Conservation (phyloP, 2,797 vertebrate genomes). For the Vultur gryphus region DNA sequence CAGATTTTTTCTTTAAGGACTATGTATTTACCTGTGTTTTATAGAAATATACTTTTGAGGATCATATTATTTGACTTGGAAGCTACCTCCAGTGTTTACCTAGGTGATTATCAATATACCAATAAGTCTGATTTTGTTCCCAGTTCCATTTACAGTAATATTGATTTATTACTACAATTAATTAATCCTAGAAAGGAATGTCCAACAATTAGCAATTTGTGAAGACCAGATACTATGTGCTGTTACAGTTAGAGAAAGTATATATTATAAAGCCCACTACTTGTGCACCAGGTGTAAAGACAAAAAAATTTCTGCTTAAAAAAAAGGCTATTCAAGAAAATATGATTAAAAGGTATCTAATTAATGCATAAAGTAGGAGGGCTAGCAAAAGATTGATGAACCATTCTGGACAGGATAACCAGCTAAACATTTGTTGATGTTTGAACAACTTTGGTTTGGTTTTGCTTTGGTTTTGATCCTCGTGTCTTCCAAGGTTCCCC, state of each 20-base stretch:
- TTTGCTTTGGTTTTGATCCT: background rate
- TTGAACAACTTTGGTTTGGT: background rate
- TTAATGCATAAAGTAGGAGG: background rate
- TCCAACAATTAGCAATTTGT: background rate
- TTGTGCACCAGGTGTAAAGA: background rate
- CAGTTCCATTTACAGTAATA: background rate
- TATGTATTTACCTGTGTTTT: background rate
- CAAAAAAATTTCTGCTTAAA: background rate
- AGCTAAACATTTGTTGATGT: background rate
- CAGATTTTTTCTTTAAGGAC: background rate
- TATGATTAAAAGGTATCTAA: background rate
- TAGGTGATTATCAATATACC: background rate
- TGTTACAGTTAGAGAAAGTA: background rate
- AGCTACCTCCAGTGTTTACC: background rate
- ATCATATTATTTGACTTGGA: background rate
- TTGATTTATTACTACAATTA: background rate
- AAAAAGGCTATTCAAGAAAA: background rate
- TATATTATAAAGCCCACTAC: background rate
- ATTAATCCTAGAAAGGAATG: background rate
- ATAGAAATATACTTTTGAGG: background rate
- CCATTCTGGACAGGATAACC: background rate
- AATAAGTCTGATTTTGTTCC: background rate
- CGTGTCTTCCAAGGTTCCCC: rapidly evolving
- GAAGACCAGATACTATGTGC: background rate
- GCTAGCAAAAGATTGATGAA: background rate